A percentile compares a stretch with the other conserved stretches of the same genome.
These are phyloP conservation scores for Trachelus tabidus DNA, from an alignment of 2,888 invertebrate genomes.

Conservation along the genomic window DNA sequence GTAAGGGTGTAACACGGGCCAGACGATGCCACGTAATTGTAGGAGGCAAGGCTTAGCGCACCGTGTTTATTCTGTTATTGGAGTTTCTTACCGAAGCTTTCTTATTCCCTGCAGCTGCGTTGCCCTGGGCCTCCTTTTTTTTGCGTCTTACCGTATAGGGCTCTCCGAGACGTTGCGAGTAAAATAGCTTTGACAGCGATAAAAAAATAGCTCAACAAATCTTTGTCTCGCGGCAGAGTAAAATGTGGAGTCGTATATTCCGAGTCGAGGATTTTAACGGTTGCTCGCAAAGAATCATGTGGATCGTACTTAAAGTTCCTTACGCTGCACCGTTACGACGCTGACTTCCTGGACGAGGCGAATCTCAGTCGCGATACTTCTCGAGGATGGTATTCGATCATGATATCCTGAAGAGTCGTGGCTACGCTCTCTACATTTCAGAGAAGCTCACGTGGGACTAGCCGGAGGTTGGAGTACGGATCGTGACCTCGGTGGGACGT, in stretches of 20 bases:
- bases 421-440: slow-evolving; percentile 20
- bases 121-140: background rate
- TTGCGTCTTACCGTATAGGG: background rate
- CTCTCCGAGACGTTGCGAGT: background rate
- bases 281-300: no score
- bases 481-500: slow-evolving; percentile 38
- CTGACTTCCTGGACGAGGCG: no score
- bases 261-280: no score
- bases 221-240: no score
- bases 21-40: slow-evolving; percentile 30
- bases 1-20: slow-evolving; percentile 33
- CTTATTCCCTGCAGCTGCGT: background rate
- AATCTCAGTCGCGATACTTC: no score
- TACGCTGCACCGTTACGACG: no score
- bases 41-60: slow-evolving; percentile 11
- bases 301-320: no score
- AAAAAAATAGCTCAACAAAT: no score
- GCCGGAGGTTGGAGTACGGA: slow-evolving; percentile 37
- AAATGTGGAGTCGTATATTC: no score
- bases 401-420: slow-evolving; percentile 38
- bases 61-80: slow-evolving; percentile 8
- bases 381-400: slow-evolving; percentile 26
- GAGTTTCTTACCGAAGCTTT: slow-evolving; percentile 1
- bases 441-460: slow-evolving; percentile 32
- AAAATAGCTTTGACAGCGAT: no score